Evolutionary conservation across 2,113 vertebrate genomes (phyloP), one percentile per base, ranked within the genome.

Genomic region (Tachysurus vachellii): DNA sequence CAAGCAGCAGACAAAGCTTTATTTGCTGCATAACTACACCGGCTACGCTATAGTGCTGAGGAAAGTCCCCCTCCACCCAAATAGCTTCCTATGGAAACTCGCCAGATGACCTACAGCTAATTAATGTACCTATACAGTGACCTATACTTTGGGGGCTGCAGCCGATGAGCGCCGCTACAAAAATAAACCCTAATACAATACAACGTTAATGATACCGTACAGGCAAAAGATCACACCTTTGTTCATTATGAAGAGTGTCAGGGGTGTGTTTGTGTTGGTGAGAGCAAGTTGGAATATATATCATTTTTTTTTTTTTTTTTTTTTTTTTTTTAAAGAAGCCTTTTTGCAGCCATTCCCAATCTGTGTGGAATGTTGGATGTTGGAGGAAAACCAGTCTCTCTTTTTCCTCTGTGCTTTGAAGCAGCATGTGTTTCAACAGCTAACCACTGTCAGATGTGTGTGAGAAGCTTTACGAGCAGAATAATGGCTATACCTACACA

Each of bases 401-500:
- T 54, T 62, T 73, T 76, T 88, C 79, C 61, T 84, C 92, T 87
- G 92, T 90, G 88, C 92, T 96, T 95, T 96, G 96, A 95, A 94
- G 95, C 92, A 75, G 85, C 92, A 86, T 68, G 91, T 83, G 92
- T 94, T 95, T 95, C 94, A 91, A 92, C 90, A 88, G 93, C 94
- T 96, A 95, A 96, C 92, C 93, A 93, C 93, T 95, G 95, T 96
- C 95, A 96, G 95, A 95, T 95, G 95, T 95, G 93, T 91, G 93
- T 83, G 89, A 80, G 93, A 89, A 86, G 90, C 92, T 95, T 94
- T 94, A 95, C 90, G 92, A 94, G 93, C 93, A 93, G 93, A 94
- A 94, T 94, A 93, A 95, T 92, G 94, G 93, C 91, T 86, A 93
- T 93, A 95, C 94, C 91, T 90, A 93, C 94, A 95, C 79, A 81